Evolutionary conservation across 2,113 vertebrate species (phyloP), one percentile per base, ranked within the genome.

Genomic region (Anarhynchus alexandrinus): DNA sequence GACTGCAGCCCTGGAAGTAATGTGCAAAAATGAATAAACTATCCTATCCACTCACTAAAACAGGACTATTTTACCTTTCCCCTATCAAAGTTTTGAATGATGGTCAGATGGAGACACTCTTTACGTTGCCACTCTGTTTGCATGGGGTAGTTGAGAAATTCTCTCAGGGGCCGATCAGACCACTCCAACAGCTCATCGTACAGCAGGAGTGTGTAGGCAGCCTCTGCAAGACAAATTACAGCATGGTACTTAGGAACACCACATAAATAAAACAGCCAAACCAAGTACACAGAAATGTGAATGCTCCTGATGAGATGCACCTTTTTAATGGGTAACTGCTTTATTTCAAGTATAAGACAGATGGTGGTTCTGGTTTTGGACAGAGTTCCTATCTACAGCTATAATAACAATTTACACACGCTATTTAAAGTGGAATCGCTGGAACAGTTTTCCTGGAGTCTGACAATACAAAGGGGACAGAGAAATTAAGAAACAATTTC

Each of bases 51-150:
- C 17, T 49, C 29, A 38, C 45, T 65, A n/a, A 82, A 91, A n/a
- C 0, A 51, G 40, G 25, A 27, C 14, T 40, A 13, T 94, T 95
- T 93, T 97, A 99, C 98, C 97, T 98, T 99, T 94, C 98, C 98
- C 62, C 98, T 96, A n/a, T 99, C 99, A 38, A 99, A 99, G 98
- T 99, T 99, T 95, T 99, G 99, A 94, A 99, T 98, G 94, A 99
- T 99, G 57, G 99, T 99, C 93, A 99, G 99, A 88, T 99, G 99
- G 88, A 99, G 98, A 54, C 98, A 99, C 93, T 99, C 99, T 91
- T 99, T 99, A 29, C 99, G 98, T 58, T 99, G 99, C 99, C 99
- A 99, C 96, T 99, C 99, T 10, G 98, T 99, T 91, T 99, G 99
- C 99, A 99, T 99, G 90, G 99, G 99, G 95, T 99, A 99, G 98